Evolutionary conservation across 2,797 vertebrate species (phyloP).

Genomic region (Lutjanus campechanus): DNA sequence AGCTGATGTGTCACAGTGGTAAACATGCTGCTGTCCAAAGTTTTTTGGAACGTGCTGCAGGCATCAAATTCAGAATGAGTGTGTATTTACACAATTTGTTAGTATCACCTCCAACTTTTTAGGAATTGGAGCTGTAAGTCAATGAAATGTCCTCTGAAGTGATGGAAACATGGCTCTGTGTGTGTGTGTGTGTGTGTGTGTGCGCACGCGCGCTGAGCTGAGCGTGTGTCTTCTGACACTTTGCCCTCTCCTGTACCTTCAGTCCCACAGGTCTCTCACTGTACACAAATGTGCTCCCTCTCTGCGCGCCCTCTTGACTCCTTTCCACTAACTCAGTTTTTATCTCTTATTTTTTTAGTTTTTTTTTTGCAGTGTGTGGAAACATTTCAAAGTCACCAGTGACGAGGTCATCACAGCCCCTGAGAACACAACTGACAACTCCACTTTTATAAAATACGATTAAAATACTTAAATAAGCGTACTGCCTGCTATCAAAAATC

Average conservation of each 20-base stretch:
- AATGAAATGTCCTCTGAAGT: no score
- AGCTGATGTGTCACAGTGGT: no score
- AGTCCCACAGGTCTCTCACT: slow-evolving; percentile 45
- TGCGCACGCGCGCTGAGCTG: neutral
- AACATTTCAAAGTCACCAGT: slow-evolving; percentile 51
- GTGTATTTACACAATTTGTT: no score
- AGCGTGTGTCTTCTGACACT: slow-evolving; percentile 32
- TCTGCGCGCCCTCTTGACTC: slow-evolving; percentile 51
- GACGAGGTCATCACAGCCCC: slow-evolving; percentile 18
- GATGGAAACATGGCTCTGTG: no score
- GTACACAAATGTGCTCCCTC: slow-evolving; percentile 40
- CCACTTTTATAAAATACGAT: neutral
- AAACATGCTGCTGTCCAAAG: no score
- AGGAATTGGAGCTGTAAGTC: no score
- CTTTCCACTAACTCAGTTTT: slow-evolving; percentile 46
- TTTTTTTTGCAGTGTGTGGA: slow-evolving; percentile 33
- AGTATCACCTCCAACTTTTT: no score
- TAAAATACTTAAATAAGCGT: neutral
- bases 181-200: slow-evolving; percentile 8
- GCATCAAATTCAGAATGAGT: no score
- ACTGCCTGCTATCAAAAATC: no score
- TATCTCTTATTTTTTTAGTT: slow-evolving; percentile 42
- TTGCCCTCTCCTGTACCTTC: slow-evolving; percentile 41
- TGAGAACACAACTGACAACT: neutral
- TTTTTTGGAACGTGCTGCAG: no score